Evolutionary conservation across 2,113 vertebrate genomes (phyloP).

Genomic region (Phrynosoma blainvillii): DNA sequence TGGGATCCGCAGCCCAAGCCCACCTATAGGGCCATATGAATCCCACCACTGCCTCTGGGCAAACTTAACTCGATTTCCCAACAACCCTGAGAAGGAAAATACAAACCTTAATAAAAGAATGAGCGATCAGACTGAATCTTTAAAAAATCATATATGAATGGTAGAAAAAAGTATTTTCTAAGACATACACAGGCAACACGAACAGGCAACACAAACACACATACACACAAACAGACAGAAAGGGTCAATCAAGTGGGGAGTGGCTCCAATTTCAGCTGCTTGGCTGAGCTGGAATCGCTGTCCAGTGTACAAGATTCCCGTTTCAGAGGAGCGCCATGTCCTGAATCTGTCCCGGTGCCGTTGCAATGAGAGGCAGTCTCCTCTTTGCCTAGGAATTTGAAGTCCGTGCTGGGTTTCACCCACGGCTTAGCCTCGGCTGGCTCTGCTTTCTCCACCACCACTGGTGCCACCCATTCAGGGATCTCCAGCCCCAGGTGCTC

Average conservation of each 20-base stretch:
- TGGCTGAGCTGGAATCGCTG: neutral
- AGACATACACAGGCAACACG: neutral
- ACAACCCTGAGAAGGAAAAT: too few species aligned
- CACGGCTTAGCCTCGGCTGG: neutral
- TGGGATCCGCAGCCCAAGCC: too few species aligned
- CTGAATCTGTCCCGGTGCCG: neutral
- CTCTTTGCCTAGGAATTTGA: constrained; percentile 22
- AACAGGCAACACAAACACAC: neutral
- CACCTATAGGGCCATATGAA: too few species aligned
- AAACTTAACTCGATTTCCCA: too few species aligned
- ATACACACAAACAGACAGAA: neutral
- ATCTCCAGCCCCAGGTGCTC: constrained; percentile 86
- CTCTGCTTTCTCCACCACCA: constrained; percentile 74
- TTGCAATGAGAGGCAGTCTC: constrained; percentile 34
- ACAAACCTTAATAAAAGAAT: constrained; percentile 23
- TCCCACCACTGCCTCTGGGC: too few species aligned
- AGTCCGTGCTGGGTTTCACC: neutral
- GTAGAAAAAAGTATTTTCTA: constrained; percentile 29
- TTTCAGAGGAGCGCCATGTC: constrained; percentile 15
- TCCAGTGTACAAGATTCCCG: constrained; percentile 34
- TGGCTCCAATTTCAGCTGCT: constrained; percentile 74
- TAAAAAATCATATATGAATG: constrained; percentile 61
- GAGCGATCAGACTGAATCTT: neutral
- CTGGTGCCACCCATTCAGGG: constrained; percentile 86
- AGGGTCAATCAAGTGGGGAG: constrained; percentile 57